These are phyloP conservation scores for Drosophila vallismaia DNA, from an alignment of 2,888 invertebrate genomes.

Conservation along the genomic window DNA sequence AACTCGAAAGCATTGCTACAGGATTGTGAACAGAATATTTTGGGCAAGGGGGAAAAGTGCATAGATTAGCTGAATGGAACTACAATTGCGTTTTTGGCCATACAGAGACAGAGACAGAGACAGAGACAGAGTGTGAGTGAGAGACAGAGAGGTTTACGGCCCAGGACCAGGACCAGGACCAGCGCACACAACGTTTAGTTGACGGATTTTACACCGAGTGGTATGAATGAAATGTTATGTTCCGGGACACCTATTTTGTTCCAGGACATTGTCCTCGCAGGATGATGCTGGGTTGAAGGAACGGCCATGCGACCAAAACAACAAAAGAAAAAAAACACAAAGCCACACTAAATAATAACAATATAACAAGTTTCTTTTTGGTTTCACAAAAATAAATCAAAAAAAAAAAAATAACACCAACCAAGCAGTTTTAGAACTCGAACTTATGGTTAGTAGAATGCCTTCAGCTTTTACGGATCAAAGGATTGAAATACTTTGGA, in stretches of 20 bases:
- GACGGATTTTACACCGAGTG: background rate
- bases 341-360: constrained; percentile 5
- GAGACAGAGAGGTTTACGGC: background rate
- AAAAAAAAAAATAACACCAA: constrained; percentile 13
- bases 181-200: constrained; percentile 4
- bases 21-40: background rate
- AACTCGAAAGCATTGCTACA: constrained; percentile 65
- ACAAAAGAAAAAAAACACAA: background rate
- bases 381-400: too few species aligned
- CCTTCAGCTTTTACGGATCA: constrained; percentile 6
- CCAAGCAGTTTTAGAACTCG: constrained; percentile 17
- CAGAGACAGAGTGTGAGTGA: too few species aligned
- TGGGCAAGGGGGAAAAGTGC: constrained; percentile 11
- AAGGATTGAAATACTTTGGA: background rate
- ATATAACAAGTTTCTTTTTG: background rate
- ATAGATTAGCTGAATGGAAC: constrained; percentile 16
- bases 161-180: background rate
- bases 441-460: constrained; percentile 6
- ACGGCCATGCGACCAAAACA: constrained; percentile 8
- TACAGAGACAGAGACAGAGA: background rate
- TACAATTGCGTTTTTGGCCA: constrained; percentile 11
- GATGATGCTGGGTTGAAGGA: background rate
- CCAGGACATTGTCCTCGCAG: background rate
- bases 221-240: background rate
- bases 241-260: background rate